Evolutionary conservation across 2,797 vertebrate genomes (phyloP).

Genomic region (Babyrousa celebensis): DNA sequence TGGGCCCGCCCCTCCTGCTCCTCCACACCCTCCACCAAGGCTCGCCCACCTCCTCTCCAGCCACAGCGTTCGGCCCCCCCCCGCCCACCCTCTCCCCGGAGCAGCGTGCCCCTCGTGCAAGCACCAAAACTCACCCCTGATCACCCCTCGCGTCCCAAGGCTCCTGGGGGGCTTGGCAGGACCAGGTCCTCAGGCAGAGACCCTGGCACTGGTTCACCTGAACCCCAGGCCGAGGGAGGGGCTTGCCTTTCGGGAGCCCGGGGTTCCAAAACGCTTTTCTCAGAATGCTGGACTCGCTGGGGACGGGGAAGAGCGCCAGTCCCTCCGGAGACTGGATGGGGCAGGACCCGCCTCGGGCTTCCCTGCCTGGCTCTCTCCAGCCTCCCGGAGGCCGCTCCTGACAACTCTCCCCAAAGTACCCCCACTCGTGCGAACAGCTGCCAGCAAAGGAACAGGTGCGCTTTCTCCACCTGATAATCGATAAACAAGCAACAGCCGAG

Average conservation of each 20-base stretch:
- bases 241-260: too few relatives aligned
- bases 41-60: not conserved
- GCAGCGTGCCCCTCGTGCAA: not conserved
- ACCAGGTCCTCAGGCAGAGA: too few relatives aligned
- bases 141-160: not conserved
- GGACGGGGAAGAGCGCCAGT: not conserved
- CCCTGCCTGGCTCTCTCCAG: not conserved
- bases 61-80: not conserved
- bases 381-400: not conserved
- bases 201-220: not conserved
- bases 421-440: not conserved
- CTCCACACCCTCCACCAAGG: not conserved
- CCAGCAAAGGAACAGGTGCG: not conserved
- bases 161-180: not conserved
- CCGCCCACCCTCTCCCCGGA: not conserved
- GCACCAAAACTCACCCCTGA: not conserved
- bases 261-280: not conserved
- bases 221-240: not conserved
- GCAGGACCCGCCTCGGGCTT: not conserved
- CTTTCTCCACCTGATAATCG: not conserved
- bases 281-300: not conserved
- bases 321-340: not conserved
- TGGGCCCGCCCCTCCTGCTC: not conserved
- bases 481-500: not conserved
- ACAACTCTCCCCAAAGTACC: not conserved